A percentile compares a stretch with the other conserved stretches of the same genome.
Evolutionary conservation across 2,888 invertebrate species (phyloP).

Genomic region (Neuroscelio doddi): DNA sequence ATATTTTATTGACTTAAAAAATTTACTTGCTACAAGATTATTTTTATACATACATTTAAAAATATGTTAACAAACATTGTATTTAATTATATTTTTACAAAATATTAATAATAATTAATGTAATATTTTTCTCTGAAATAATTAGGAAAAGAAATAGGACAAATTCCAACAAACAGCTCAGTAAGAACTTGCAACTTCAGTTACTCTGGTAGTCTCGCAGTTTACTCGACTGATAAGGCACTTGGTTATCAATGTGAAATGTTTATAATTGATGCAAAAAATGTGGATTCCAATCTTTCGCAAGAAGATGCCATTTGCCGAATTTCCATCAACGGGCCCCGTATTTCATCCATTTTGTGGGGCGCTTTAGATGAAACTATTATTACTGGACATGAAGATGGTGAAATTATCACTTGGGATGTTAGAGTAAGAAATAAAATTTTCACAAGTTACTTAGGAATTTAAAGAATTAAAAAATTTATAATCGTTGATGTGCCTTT

Average conservation of each 20-base stretch:
- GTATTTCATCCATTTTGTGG: conserved; percentile 95
- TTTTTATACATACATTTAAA: too few relatives aligned
- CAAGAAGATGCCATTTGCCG: conserved; percentile 83
- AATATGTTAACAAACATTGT: too few relatives aligned
- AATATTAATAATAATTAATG: too few relatives aligned
- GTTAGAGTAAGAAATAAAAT: conserved; percentile 82
- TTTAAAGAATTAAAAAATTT: conserved; percentile 2
- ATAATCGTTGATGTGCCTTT: conserved; percentile 23
- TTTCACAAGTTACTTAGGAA: too few relatives aligned
- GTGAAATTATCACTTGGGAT: conserved; percentile 95
- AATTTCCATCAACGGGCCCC: conserved; percentile 85
- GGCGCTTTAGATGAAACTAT: conserved; percentile 93
- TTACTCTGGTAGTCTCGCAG: conserved; percentile 92
- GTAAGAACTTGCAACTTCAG: conserved; percentile 94
- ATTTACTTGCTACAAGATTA: too few relatives aligned
- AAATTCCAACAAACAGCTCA: conserved; percentile 86
- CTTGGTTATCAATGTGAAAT: conserved; percentile 94
- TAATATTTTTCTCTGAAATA: too few relatives aligned
- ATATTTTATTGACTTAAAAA: too few relatives aligned
- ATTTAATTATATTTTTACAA: too few relatives aligned
- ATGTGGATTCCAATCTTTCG: conserved; percentile 80
- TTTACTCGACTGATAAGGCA: conserved; percentile 94
- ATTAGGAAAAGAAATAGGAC: conserved; percentile 82
- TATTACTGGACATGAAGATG: conserved; percentile 95
- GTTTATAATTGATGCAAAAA: conserved; percentile 88